phyloP scores from a whole-genome alignment of 2,113 vertebrate species.

The Lontra canadensis region DNA sequence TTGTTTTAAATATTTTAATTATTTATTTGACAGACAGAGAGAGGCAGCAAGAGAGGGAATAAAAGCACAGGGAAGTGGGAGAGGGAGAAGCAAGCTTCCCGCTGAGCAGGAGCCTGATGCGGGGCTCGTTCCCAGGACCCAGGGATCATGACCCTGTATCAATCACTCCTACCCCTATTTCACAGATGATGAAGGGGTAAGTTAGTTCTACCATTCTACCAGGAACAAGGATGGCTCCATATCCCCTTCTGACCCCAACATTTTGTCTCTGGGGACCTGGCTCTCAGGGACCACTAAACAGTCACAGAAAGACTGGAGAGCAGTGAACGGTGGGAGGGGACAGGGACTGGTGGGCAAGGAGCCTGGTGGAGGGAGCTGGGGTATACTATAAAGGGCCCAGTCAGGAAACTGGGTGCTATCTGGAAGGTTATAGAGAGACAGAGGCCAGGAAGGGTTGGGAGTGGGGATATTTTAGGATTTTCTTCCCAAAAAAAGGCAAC shows the following conservation, averaged over 20 bases:
- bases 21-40: too few species aligned
- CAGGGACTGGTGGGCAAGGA: not conserved
- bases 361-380: not conserved
- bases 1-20: too few species aligned
- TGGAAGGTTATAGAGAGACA: not conserved
- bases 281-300: not conserved
- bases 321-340: rapidly evolving
- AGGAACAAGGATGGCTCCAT: rapidly evolving
- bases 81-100: too few species aligned
- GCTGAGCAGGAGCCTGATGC: too few species aligned
- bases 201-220: not conserved
- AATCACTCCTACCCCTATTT: not conserved
- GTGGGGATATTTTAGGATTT: not conserved
- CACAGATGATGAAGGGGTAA: not conserved
- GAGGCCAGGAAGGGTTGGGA: not conserved
- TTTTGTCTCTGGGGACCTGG: not conserved
- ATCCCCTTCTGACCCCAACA: too few species aligned
- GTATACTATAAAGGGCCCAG: not conserved
- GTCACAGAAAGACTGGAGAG: not conserved
- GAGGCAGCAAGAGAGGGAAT: too few species aligned
- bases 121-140: too few species aligned
- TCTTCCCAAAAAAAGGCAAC: not conserved
- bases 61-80: too few species aligned
- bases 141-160: too few species aligned
- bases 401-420: not conserved